Evolutionary conservation across 2,888 invertebrate species (phyloP).

Genomic region (Blastobasis lacticolella): DNA sequence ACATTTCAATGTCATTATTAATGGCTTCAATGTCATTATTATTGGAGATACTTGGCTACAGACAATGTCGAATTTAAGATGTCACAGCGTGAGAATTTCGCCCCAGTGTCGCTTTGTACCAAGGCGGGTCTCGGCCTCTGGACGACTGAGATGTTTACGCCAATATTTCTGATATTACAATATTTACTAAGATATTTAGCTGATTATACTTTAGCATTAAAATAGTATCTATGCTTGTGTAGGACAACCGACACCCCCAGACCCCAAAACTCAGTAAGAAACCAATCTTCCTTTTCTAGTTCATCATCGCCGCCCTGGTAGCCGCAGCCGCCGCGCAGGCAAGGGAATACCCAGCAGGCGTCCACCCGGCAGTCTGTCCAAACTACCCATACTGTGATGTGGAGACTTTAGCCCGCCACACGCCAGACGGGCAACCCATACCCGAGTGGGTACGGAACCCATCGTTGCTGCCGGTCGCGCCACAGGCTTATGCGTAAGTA

Average conservation of each 20-base stretch:
- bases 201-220: no score
- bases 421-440: conserved; percentile 57
- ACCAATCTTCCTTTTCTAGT: conserved; percentile 21
- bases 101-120: no score
- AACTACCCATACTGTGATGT: conserved; percentile 74
- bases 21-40: no score
- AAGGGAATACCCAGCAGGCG: conserved; percentile 71
- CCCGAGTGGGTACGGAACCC: conserved; percentile 62
- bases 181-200: not conserved
- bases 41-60: no score
- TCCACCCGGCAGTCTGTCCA: conserved; percentile 74
- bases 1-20: no score
- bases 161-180: conserved; percentile 6
- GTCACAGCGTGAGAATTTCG: no score
- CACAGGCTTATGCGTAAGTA: conserved; percentile 27
- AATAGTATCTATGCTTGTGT: no score
- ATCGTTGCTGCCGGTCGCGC: conserved; percentile 38
- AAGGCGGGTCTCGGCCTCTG: no score
- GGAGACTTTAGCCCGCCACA: conserved; percentile 54
- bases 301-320: conserved; percentile 58
- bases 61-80: no score
- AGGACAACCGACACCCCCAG: no score
- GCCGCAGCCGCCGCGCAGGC: conserved; percentile 57
- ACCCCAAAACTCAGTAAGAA: not conserved
- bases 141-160: not conserved